Percentiles rank a stretch among this genome's conserved stretches.
phyloP scores from a whole-genome alignment of 2,888 invertebrate species.

The Emmelina monodactyla region DNA sequence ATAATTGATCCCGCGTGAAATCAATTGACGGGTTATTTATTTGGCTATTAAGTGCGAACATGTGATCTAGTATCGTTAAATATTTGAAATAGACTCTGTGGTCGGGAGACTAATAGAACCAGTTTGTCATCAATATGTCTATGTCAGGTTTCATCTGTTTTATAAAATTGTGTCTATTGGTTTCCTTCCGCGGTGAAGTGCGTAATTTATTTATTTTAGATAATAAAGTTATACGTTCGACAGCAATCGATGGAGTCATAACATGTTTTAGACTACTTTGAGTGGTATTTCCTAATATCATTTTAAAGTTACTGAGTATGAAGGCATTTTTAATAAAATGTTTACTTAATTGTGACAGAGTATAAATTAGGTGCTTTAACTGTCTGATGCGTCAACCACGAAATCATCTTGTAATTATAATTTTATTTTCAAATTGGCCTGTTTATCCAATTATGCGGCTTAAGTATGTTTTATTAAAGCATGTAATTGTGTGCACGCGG shows the following conservation, averaged over 20 bases:
- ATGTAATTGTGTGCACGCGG: slow-evolving; percentile 46
- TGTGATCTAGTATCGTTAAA: slow-evolving; percentile 55
- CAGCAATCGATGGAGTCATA: slow-evolving; percentile 23
- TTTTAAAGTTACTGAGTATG: slow-evolving; percentile 42
- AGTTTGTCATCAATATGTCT: slow-evolving; percentile 51
- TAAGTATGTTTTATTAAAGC: slow-evolving; percentile 49
- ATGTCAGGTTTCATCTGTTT: slow-evolving; percentile 39
- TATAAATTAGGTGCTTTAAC: slow-evolving; percentile 3
- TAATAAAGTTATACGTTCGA: slow-evolving; percentile 24
- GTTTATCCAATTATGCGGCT: slow-evolving; percentile 48
- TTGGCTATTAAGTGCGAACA: slow-evolving; percentile 61
- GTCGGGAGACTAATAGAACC: slow-evolving; percentile 59
- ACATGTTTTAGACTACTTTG: slow-evolving; percentile 33
- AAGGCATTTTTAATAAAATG: not conserved
- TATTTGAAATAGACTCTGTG: slow-evolving; percentile 49
- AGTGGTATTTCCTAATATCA: slow-evolving; percentile 57
- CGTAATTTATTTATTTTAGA: slow-evolving; percentile 42
- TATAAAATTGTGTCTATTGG: slow-evolving; percentile 48
- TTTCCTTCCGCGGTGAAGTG: slow-evolving; percentile 48
- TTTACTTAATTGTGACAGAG: slow-evolving; percentile 8
- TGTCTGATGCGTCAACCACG: slow-evolving; percentile 18
- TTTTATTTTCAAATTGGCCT: slow-evolving; percentile 50
- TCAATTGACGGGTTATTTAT: slow-evolving; percentile 55
- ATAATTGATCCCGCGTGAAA: slow-evolving; percentile 56
- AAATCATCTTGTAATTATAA: slow-evolving; percentile 63